Evolutionary conservation across 2,113 vertebrate genomes (phyloP), one percentile per base, ranked within the genome.

Genomic region (Thymallus thymallus): DNA sequence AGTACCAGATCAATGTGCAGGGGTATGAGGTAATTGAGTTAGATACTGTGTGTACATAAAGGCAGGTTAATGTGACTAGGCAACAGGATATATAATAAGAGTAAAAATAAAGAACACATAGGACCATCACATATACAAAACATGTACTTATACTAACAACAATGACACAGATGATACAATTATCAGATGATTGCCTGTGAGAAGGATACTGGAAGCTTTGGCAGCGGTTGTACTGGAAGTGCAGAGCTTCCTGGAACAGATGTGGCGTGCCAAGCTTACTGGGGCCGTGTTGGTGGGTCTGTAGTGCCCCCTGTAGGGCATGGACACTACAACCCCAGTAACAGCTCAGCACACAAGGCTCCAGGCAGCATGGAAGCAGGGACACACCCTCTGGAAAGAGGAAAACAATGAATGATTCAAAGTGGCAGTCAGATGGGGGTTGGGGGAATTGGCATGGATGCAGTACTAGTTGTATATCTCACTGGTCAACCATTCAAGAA

Each of bases 191-290:
- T n/a, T n/a, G 6, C 7, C 35, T 30, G 32, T 65, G 10, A 68
- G 92, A 82, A 98, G 95, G 97, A 99, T 99, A 99, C 96, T 86
- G 88, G 84, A 95, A 93, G 74, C 91, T 94, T 2, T 98, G 93
- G 72, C 77, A 90, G 87, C 94, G 82, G 56, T 92, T 87, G 82
- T 93, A 97, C 29, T 92, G 88, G 0, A 81, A 85, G 30, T 91
- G 88, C 56, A 99, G 80, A 4, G 94, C 94, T n/a, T 96, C 91
- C 81, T 96, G 94, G 63, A 98, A 80, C 0, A 91, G 88, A 23
- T 87, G 90, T 0, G 94, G 94, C 6, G 93, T 95, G 77, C 83
- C 89, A 78, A 97, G 92, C 69, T 51, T 51, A 51, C 89, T 85
- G 72, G 85, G 88, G 64, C 89, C 89, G 1, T 87, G 85, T 70